These are phyloP conservation scores for Drosophila eohydei DNA, from an alignment of 2,888 invertebrate species.

Conservation along the genomic window DNA sequence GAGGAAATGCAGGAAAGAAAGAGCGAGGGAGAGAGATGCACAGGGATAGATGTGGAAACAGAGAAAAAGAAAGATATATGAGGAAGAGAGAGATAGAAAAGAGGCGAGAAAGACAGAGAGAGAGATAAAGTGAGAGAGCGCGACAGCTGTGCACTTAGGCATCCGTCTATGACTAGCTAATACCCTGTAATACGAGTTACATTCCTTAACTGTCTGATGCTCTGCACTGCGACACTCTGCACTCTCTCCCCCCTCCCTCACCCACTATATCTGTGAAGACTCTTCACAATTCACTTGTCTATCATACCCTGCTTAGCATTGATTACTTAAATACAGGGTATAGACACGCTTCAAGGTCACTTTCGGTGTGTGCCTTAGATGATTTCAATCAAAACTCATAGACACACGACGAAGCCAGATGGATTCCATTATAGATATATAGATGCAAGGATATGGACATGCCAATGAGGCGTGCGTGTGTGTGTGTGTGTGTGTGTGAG, in stretches of 20 bases:
- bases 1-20: neutral
- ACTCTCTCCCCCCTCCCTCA: neutral
- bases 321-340: neutral
- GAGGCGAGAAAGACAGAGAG: neutral
- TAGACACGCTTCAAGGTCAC: slow-evolving; percentile 5
- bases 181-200: neutral
- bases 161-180: neutral
- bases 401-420: neutral
- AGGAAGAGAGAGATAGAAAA: neutral
- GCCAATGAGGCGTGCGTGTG: neutral
- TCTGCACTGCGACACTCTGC: neutral
- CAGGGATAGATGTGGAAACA: neutral
- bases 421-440: slow-evolving; percentile 7
- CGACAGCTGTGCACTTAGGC: neutral
- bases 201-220: neutral
- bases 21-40: neutral
- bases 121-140: neutral
- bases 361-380: neutral
- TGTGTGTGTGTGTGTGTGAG: slow-evolving; percentile 4
- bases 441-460: neutral
- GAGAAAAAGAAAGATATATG: neutral
- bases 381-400: slow-evolving; percentile 4
- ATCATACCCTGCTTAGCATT: neutral
- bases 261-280: too few relatives aligned
- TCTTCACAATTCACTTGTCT: too few relatives aligned